Evolutionary conservation across 2,797 vertebrate species (phyloP), one percentile per base, ranked within the genome.

Genomic region (Anniella stebbinsi): DNA sequence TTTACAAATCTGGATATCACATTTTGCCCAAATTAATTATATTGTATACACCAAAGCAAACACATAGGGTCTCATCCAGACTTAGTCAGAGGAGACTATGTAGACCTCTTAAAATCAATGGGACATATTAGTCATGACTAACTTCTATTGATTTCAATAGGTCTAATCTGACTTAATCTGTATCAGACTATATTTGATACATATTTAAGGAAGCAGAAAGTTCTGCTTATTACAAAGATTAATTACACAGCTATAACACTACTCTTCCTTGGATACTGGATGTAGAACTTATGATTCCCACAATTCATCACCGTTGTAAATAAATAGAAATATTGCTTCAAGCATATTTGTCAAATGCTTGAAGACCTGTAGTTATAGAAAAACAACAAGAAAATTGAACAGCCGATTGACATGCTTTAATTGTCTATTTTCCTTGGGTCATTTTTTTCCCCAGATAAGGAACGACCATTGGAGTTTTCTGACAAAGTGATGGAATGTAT

Each of bases 351-450:
- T n/a, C 83, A 92, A 92, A 76, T 86, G 76, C 78, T 76, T 93
- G 83, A 94, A 92, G 77, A 92, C 93, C 15, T 92, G 84, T 63
- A 70, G 45, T 86, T 76, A 60, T 51, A 69, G 69, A 76, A 78
- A 75, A 92, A 96, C 23, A 76, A 94, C 86, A 57, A 93, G 89
- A 94, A 95, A 94, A 96, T 85, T 91, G 87, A 96, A 93, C 87
- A 90, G 88, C 80, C 72, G 18, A 36, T 9, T 84, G 51, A 85
- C 17, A 84, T 67, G 67, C 7, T 72, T 30, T 77, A n/a, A n/a
- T 70, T 77, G 94, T 94, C 90, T 92, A 86, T 93, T 95, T 94
- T 80, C 51, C 91, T 93, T 91, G 88, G 88, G 93, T 95, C 93
- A 91, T 87, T 91, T 84, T 87, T 25, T 13, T 76, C 91, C 92